Base-by-base conservation (phyloP, 2,797 vertebrate genomes). In the Myotis findleyi region DNA sequence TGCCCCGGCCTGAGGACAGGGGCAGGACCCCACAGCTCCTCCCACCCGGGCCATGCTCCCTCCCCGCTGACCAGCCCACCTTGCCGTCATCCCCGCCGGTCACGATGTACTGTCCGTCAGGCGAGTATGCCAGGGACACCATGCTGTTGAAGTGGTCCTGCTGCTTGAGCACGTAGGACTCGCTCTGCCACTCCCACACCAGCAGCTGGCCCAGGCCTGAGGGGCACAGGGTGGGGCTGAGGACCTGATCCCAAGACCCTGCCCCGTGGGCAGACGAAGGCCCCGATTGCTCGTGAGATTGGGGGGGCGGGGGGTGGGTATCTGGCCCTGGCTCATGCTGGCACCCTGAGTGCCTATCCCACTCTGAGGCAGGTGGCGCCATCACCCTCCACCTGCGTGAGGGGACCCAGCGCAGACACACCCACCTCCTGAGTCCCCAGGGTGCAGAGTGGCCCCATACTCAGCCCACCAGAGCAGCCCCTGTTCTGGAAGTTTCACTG, bases 131-230 rank as follows among this genome's bases (percentile, higher is more conserved):
- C 98, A 99, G 98, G 0, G 99, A 97, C 3, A 99, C 99, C 99
- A 99, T 99, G 98, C 99, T 99, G 98, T 99, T 99, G 97, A 99
- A 99, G 97, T 99, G 99, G 1, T 99, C 99, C 97, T 99, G 99
- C 97, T 99, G 99, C 98, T 99, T 99, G 96, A 99, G 99, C 92
- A 99, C 99, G 0, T 99, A 99, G 18, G 99, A 99, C 95, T 99
- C 99, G 0, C 99, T 99, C 98, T 99, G 99, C 99, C 99, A 99
- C 94, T 99, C 99, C 99, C 99, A 99, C 81, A 99, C 99, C 97
- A 99, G 98, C 95, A 99, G 98, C 98, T 99, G 99, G 14, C 99
- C 99, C 98, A 99, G 97, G 94, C 99, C 99, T 99, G 94, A 0
- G 3, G 96, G 12, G 69, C 2, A 23, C 17, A 3, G 68, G 10